Conservation (phyloP, 2,113 vertebrate genomes). For the Alligator mississippiensis region DNA sequence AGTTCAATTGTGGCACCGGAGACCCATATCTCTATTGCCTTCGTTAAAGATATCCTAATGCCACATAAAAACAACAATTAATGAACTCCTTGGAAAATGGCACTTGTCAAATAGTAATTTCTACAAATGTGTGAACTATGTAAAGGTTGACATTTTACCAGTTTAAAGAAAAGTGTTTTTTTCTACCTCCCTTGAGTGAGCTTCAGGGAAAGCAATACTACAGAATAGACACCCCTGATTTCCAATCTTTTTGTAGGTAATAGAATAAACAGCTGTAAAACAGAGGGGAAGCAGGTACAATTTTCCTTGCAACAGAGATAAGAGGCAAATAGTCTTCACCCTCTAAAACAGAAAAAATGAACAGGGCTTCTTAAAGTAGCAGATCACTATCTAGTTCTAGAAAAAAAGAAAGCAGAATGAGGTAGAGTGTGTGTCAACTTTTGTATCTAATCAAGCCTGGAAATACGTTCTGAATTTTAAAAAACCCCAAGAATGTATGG, state of each 20-base stretch:
- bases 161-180: background rate
- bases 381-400: fast-evolving
- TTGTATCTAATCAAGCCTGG: background rate
- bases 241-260: background rate
- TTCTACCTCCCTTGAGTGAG: background rate
- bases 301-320: background rate
- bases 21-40: background rate
- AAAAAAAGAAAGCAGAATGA: background rate
- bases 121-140: background rate
- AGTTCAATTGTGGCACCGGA: background rate
- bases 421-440: background rate
- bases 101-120: background rate
- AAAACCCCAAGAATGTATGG: background rate
- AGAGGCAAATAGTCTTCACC: background rate
- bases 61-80: background rate
- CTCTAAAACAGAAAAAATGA: background rate
- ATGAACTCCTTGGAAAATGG: background rate
- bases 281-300: background rate
- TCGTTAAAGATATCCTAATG: too few relatives aligned
- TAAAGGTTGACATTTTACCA: background rate
- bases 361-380: background rate
- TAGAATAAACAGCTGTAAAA: background rate
- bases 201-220: background rate
- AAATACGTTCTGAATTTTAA: background rate
- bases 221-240: background rate